Evolutionary conservation across 2,113 vertebrate species (phyloP).

Genomic region (Regulus satrapa): DNA sequence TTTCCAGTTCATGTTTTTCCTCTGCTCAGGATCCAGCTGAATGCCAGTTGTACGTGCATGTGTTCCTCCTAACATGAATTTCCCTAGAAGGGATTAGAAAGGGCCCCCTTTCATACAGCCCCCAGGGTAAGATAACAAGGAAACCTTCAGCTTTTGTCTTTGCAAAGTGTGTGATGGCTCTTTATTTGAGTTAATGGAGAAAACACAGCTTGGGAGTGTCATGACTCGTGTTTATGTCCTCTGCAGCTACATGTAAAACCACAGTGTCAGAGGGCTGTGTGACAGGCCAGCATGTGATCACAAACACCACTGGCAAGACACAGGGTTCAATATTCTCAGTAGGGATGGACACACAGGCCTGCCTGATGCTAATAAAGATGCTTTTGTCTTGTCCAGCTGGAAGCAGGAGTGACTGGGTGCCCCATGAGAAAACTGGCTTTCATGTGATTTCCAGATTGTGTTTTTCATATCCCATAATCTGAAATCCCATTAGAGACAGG

Average conservation of each 20-base stretch:
- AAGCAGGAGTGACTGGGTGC: not conserved
- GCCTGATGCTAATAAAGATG: not conserved
- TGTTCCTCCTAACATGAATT: not conserved
- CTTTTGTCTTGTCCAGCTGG: conserved; percentile 30
- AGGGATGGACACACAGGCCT: not conserved
- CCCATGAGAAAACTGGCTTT: not conserved
- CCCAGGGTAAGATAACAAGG: not conserved
- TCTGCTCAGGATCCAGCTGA: not conserved
- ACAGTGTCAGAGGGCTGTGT: not conserved
- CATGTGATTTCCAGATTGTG: not conserved
- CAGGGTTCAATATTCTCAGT: not conserved
- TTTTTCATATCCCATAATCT: not conserved
- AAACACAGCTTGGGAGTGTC: not conserved
- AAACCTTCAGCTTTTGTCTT: not conserved
- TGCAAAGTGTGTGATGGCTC: not conserved
- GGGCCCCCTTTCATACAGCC: not conserved
- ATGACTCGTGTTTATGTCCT: not conserved
- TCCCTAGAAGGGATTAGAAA: not conserved
- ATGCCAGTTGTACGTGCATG: not conserved
- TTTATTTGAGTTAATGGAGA: not conserved
- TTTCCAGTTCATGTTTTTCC: not conserved
- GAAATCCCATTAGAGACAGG: not conserved
- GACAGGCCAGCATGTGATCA: conserved; percentile 23
- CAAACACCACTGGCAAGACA: not conserved
- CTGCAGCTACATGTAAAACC: not conserved